Evolutionary conservation across 2,888 invertebrate genomes (phyloP).

Genomic region (Disparrhopalites patrizii): DNA sequence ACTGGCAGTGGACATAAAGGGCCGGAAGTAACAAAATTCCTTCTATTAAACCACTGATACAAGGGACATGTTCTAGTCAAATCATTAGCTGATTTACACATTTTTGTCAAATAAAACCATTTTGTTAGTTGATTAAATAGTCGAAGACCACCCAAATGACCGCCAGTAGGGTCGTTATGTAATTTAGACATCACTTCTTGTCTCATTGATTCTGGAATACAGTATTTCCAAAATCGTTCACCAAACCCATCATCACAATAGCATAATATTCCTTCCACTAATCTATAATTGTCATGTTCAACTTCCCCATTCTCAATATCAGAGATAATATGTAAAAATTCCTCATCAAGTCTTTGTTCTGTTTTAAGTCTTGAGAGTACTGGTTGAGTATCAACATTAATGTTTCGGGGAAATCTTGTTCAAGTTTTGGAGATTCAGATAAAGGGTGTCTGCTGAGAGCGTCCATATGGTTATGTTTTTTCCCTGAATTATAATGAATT

Average conservation of each 20-base stretch:
- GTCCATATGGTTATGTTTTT: too few species aligned
- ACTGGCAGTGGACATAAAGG: too few species aligned
- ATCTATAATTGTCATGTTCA: background rate
- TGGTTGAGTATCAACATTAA: too few species aligned
- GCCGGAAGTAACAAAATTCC: too few species aligned
- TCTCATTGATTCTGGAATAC: background rate
- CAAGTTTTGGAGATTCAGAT: background rate
- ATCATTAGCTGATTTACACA: too few species aligned
- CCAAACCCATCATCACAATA: background rate
- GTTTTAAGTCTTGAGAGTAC: background rate
- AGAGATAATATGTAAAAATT: background rate
- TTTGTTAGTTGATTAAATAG: too few species aligned
- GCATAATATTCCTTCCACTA: background rate
- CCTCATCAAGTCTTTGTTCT: background rate
- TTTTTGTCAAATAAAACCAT: too few species aligned
- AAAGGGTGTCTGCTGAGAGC: conserved; percentile 48
- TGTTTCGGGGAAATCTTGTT: background rate
- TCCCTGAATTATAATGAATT: conserved; percentile 26
- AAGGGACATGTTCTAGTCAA: too few species aligned
- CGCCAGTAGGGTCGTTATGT: background rate
- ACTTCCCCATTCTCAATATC: background rate
- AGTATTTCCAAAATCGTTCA: background rate
- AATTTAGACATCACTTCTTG: background rate
- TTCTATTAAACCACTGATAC: too few species aligned
- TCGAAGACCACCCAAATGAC: background rate